These are phyloP conservation scores for Acronicta leporina DNA, from an alignment of 2,888 invertebrate genomes.

Conservation along the genomic window DNA sequence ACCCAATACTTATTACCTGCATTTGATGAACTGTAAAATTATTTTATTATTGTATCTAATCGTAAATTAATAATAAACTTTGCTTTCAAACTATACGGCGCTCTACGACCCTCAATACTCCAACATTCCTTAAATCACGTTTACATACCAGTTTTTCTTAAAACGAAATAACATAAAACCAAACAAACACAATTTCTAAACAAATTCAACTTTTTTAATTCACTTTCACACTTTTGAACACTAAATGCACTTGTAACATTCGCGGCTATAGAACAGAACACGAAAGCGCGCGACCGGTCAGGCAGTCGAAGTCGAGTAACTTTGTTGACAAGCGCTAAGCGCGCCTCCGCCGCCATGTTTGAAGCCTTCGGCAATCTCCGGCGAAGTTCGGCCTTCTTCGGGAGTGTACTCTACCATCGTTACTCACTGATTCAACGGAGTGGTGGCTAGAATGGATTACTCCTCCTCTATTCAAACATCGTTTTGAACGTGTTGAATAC, in stretches of 20 bases:
- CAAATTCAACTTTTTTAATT: conserved; percentile 54
- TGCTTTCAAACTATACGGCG: conserved; percentile 24
- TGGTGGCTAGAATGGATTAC: conserved; percentile 52
- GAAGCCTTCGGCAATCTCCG: conserved; percentile 78
- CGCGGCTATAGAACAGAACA: conserved; percentile 55
- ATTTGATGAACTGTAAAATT: conserved; percentile 1
- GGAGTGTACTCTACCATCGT: conserved; percentile 44
- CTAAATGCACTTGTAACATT: conserved; percentile 62
- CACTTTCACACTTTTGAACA: conserved; percentile 67
- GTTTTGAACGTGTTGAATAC: conserved; percentile 26
- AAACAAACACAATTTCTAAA: conserved; percentile 51
- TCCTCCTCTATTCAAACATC: conserved; percentile 46
- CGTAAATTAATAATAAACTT: conserved; percentile 14
- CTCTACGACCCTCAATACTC: conserved; percentile 57
- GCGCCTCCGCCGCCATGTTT: conserved; percentile 80
- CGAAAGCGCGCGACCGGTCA: conserved; percentile 72
- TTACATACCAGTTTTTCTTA: conserved; percentile 59
- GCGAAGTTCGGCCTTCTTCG: conserved; percentile 66
- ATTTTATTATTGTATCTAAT: not conserved
- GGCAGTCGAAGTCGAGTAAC: conserved; percentile 73
- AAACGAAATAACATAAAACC: conserved; percentile 46
- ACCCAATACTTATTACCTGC: not conserved
- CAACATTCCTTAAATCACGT: conserved; percentile 64
- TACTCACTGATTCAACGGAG: conserved; percentile 53
- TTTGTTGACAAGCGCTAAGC: conserved; percentile 86